Conservation (phyloP, 1,140 invertebrate genomes). For the Pseudomyrmex flavicornis region DNA sequence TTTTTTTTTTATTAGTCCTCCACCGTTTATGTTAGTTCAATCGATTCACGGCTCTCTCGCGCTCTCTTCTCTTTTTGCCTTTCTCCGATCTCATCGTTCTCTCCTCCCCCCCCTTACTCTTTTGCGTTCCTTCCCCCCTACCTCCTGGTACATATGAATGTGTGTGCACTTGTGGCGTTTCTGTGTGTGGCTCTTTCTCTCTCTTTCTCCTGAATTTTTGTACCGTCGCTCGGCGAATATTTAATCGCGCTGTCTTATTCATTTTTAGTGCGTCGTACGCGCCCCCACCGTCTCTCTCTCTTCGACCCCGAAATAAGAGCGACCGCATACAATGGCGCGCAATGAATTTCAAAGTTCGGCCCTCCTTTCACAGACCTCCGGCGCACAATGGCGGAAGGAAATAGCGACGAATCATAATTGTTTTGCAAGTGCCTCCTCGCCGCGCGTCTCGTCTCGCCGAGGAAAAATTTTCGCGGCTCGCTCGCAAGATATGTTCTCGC, state of each 20-base stretch:
- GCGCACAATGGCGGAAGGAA: conserved; percentile 44
- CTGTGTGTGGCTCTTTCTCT: background rate
- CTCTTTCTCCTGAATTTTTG: conserved; percentile 56
- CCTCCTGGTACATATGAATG: background rate
- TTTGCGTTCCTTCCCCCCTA: background rate
- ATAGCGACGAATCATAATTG: conserved; percentile 55
- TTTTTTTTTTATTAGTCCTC: conserved; percentile 83
- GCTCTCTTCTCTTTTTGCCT: background rate
- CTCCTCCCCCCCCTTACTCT: background rate
- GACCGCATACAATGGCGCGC: conserved; percentile 47
- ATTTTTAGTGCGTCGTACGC: conserved; percentile 51
- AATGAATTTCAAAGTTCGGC: conserved; percentile 59
- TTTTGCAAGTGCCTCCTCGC: conserved; percentile 45
- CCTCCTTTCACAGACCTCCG: conserved; percentile 47
- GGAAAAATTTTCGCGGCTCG: conserved; percentile 43
- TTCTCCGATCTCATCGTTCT: background rate
- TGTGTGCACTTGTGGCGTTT: background rate
- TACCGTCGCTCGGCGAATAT: conserved; percentile 57
- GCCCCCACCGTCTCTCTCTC: background rate
- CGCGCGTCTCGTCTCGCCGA: background rate
- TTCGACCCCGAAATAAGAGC: conserved; percentile 46
- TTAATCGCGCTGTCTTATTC: conserved; percentile 60
- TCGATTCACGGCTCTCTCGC: conserved; percentile 80
- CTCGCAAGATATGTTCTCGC: conserved; percentile 40
- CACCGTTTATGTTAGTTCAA: conserved; percentile 84